Percentiles rank a stretch among this genome's conserved stretches.
Conservation (phyloP, 2,797 vertebrate genomes). For the Gallinago nigripennis region DNA sequence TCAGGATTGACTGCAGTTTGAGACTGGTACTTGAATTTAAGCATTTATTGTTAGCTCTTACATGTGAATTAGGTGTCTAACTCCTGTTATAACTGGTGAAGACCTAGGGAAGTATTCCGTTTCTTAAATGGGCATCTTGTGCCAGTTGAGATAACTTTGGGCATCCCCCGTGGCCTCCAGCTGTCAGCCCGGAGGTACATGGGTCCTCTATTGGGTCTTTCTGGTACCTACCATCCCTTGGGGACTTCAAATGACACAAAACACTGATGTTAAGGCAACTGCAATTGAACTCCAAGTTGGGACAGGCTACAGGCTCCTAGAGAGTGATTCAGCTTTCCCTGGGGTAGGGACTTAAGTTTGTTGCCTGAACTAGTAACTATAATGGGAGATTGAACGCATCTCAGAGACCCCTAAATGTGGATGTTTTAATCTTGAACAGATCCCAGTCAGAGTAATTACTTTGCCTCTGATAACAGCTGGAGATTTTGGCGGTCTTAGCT, state of each 20-base stretch:
- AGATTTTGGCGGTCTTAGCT: neutral
- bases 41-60: neutral
- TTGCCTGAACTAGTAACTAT: neutral
- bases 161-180: neutral
- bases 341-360: neutral
- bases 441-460: neutral
- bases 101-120: neutral
- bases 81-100: neutral
- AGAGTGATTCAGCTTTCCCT: neutral
- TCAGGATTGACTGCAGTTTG: neutral
- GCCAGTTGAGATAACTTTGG: neutral
- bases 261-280: accelerated
- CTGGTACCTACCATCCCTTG: neutral
- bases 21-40: neutral
- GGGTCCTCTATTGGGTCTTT: neutral
- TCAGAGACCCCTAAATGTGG: neutral
- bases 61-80: neutral
- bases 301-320: neutral
- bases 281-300: neutral
- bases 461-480: neutral
- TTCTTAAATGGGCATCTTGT: neutral
- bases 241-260: neutral
- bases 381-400: neutral
- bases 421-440: constrained; percentile 6
- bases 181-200: neutral